Conservation (phyloP, 2,888 invertebrate species). For the Eupithecia subumbrata region DNA sequence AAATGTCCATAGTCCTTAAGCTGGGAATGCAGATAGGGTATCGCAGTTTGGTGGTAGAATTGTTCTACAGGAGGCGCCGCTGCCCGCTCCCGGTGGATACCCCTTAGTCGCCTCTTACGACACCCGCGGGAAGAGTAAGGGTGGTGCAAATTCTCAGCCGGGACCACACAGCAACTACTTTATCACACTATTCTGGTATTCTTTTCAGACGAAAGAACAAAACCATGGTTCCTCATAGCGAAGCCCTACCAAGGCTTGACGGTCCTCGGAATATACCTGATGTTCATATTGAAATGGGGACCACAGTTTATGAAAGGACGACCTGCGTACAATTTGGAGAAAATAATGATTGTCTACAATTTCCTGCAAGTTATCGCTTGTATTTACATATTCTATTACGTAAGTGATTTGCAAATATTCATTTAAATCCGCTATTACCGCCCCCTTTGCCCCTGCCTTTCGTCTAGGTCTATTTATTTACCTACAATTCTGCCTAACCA, state of each 20-base stretch:
- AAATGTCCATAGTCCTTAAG: too few relatives aligned
- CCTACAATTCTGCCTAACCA: background rate
- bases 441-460: background rate
- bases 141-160: too few relatives aligned
- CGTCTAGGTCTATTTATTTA: background rate
- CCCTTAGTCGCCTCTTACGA: too few relatives aligned
- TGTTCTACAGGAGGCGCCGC: too few relatives aligned
- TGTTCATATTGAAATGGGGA: conserved; percentile 88
- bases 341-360: conserved; percentile 87
- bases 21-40: too few relatives aligned
- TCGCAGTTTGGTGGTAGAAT: too few relatives aligned
- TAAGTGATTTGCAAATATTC: conserved; percentile 56
- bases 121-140: too few relatives aligned
- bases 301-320: conserved; percentile 88
- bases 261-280: conserved; percentile 85
- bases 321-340: conserved; percentile 86
- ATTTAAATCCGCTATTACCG: background rate
- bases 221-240: conserved; percentile 86
- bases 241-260: conserved; percentile 85
- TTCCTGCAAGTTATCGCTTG: conserved; percentile 86
- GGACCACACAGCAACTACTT: too few relatives aligned
- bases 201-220: conserved; percentile 86
- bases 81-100: too few relatives aligned
- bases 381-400: conserved; percentile 79
- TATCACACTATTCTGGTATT: background rate